A percentile compares a stretch with the other conserved stretches of the same genome.
Evolutionary conservation across 1,140 invertebrate genomes (phyloP).

Genomic region (Myzus persicae): DNA sequence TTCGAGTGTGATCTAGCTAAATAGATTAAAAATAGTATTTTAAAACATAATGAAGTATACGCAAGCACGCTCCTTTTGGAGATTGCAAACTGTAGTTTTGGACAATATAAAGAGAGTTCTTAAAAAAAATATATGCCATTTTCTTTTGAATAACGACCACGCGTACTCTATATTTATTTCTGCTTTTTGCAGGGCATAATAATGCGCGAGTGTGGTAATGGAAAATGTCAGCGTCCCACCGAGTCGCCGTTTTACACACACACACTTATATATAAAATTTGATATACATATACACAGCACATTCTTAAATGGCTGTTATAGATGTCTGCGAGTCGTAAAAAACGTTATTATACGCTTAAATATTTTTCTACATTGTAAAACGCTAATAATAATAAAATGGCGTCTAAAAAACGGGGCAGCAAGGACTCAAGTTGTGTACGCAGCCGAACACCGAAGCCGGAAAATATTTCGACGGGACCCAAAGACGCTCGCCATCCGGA

Average conservation of each 20-base stretch:
- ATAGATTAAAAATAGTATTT: background rate
- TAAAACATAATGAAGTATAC: background rate
- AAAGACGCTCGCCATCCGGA: background rate
- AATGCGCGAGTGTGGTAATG: background rate
- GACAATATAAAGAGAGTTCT: conserved; percentile 2
- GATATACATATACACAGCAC: background rate
- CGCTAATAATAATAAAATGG: background rate
- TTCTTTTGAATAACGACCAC: conserved; percentile 3
- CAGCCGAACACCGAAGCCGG: background rate
- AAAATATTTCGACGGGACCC: background rate
- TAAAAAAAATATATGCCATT: background rate
- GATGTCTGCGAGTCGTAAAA: background rate
- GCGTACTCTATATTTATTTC: background rate
- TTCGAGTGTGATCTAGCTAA: background rate
- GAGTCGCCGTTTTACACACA: background rate
- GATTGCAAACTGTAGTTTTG: background rate
- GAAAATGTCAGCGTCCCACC: background rate
- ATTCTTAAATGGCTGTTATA: background rate
- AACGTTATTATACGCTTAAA: background rate
- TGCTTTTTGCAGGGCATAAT: background rate
- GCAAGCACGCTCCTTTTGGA: background rate
- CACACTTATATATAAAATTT: background rate
- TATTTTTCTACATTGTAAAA: background rate
- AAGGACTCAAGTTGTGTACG: background rate
- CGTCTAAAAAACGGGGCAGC: background rate